A percentile compares a stretch with the other conserved stretches of the same genome.
Conservation (phyloP, 2,797 vertebrate genomes). For the Megaceryle alcyon region DNA sequence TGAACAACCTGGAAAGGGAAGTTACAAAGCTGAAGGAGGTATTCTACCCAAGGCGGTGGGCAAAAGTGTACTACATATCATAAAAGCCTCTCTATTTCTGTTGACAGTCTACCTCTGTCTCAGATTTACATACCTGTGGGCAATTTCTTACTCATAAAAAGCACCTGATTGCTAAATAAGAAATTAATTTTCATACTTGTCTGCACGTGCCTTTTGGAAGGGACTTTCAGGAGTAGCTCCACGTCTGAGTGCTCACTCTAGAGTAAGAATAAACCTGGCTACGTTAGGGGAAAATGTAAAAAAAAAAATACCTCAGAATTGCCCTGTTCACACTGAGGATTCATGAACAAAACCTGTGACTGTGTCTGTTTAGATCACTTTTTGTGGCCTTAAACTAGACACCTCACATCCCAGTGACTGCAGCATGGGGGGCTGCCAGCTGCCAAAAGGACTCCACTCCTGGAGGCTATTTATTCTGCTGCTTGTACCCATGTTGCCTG, state of each 20-base stretch:
- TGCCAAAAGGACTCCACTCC: background rate
- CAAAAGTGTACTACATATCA: fast-evolving
- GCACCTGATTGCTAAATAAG: background rate
- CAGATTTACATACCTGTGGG: background rate
- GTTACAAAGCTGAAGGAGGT: background rate
- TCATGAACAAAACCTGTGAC: background rate
- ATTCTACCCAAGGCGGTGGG: background rate
- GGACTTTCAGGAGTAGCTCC: background rate
- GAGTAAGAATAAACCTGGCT: background rate
- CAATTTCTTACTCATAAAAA: background rate
- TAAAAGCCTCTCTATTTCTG: background rate
- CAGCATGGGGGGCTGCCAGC: background rate
- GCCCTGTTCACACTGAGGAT: background rate
- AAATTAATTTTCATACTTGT: background rate
- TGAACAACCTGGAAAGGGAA: background rate
- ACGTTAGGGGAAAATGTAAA: background rate
- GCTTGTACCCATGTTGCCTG: background rate
- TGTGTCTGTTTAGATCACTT: background rate
- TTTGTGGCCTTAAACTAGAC: background rate
- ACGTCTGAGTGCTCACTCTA: background rate
- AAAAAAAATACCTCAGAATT: background rate
- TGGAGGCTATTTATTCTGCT: background rate
- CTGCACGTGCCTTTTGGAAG: background rate
- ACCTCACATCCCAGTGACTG: background rate
- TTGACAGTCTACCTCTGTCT: background rate